Base-by-base conservation (phyloP, 1,140 invertebrate genomes). In the Holcopasites calliopsidis region DNA sequence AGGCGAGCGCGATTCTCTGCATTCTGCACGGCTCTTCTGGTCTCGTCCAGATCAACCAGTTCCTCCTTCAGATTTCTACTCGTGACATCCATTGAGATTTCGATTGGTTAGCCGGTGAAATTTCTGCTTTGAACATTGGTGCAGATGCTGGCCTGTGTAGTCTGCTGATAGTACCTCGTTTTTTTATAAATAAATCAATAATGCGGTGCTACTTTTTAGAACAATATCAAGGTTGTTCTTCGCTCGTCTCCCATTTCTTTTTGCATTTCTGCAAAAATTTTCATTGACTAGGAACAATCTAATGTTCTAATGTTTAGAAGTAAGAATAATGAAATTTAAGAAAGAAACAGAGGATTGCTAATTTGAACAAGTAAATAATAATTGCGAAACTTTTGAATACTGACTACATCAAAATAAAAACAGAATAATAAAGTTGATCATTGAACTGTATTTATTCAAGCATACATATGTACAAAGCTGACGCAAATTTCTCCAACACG, bases 21-120 rank as follows among this genome's bases (percentile, higher is more conserved):
- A 23, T 65, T 79, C 18, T 76, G 83, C 18, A 83, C 58, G 2
- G 62, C 52, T 10, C 54, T 58, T 7, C 69, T 70, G 11, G 79
- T 83, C 1, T 82, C 72, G 13, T 52, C 64, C 49, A 72, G 57
- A 7, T 80, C 75, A 7, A 18, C 23, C 33, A 35, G 47, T 26
- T 40, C 44, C 13, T n/a, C 33, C 26, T 42, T 55, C 10, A 50
- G 10, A 28, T 16, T 57, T 28, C 21, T 50, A 26, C 44, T 40
- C 57, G 65, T 23, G 31, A 52, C 52, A 57, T 66, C 76, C 80
- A 78, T 82, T 33, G 26, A 44, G 21, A 21, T 26, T 58, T 5
- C 7, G 33, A 54, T 11, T 21, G 28, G 31, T 35, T 21, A 44
- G 18, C 52, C 3, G n/a, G 13, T 18, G 3, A 13, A 13, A 16